A percentile compares a stretch with the other conserved stretches of the same genome.
Evolutionary conservation across 2,113 vertebrate species (phyloP).

Genomic region (Scartelaos histophorus): DNA sequence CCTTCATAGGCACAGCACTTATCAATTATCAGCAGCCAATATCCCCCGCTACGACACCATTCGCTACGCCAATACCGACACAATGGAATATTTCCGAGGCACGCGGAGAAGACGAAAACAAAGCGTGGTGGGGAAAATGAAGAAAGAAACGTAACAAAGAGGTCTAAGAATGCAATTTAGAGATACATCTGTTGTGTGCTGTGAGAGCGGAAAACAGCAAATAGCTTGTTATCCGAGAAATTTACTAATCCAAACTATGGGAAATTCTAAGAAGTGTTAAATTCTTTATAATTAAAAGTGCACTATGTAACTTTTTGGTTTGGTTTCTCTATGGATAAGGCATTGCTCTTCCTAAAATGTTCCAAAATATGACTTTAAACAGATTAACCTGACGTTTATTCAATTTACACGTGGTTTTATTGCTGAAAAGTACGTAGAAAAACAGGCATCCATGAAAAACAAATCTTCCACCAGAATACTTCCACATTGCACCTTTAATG

Average conservation of each 20-base stretch:
- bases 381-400: too few species aligned
- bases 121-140: constrained; percentile 26
- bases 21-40: constrained; percentile 72
- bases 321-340: too few species aligned
- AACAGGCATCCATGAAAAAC: too few species aligned
- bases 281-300: neutral
- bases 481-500: too few species aligned
- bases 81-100: constrained; percentile 24
- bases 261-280: neutral
- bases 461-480: too few species aligned
- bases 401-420: too few species aligned
- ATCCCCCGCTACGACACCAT: constrained; percentile 51
- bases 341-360: too few species aligned
- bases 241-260: neutral
- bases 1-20: constrained; percentile 52
- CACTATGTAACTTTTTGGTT: too few species aligned
- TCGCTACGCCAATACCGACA: constrained; percentile 50
- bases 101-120: constrained; percentile 22
- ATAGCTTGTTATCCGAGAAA: neutral
- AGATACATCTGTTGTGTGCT: neutral
- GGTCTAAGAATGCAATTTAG: constrained; percentile 16
- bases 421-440: too few species aligned
- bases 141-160: constrained; percentile 17
- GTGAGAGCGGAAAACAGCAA: too few species aligned
- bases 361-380: too few species aligned